These are phyloP conservation scores for Aricia agestis DNA, from an alignment of 1,140 invertebrate species.

Conservation along the genomic window DNA sequence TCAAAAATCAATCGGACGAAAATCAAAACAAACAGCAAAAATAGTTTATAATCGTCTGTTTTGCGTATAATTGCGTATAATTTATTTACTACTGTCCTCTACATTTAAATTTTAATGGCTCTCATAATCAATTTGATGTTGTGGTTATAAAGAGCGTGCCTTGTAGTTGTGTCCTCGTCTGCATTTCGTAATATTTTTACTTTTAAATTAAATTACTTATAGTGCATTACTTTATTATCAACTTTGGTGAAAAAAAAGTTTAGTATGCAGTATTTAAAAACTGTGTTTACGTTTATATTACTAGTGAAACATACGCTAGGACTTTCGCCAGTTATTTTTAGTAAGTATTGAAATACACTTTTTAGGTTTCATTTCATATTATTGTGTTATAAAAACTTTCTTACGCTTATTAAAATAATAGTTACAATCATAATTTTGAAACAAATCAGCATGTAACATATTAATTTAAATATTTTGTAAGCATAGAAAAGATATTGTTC, in stretches of 20 bases:
- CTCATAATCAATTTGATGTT: not conserved
- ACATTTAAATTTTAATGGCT: not conserved
- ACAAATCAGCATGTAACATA: too few species aligned
- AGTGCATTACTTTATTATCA: not conserved
- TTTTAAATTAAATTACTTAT: not conserved
- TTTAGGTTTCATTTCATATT: conserved; percentile 23
- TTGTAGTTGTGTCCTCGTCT: not conserved
- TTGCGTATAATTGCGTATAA: not conserved
- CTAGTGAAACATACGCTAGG: conserved; percentile 49
- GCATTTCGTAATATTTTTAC: not conserved
- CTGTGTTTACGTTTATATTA: conserved; percentile 20
- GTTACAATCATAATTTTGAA: too few species aligned
- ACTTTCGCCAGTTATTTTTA: conserved; percentile 63
- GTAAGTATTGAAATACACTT: conserved; percentile 44
- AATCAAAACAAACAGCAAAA: too few species aligned
- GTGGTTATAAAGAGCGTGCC: not conserved
- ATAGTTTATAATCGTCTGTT: not conserved
- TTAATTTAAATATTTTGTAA: too few species aligned
- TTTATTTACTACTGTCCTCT: not conserved
- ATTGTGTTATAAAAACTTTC: not conserved
- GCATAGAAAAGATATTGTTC: too few species aligned
- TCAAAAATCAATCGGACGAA: not conserved
- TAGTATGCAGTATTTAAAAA: conserved; percentile 38
- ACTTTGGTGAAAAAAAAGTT: conserved; percentile 28
- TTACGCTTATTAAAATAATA: too few species aligned